Percentiles rank a stretch among this genome's conserved stretches.
phyloP scores from a whole-genome alignment of 2,797 vertebrate genomes.

The Sebastes wilsoni region DNA sequence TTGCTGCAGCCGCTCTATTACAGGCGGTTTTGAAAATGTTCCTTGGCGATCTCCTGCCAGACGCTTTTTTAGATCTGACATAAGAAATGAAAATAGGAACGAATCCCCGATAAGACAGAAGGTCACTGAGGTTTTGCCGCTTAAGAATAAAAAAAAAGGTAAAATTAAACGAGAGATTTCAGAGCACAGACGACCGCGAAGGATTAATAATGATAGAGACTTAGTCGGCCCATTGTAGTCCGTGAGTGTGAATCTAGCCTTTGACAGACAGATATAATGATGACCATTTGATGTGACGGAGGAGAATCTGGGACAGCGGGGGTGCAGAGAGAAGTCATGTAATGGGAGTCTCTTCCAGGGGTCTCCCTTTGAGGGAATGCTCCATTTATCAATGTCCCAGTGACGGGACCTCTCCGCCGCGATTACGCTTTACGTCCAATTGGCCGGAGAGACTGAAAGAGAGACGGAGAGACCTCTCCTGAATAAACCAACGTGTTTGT shows the following conservation, averaged over 20 bases:
- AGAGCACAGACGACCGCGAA: background rate
- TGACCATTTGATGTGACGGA: constrained; percentile 62
- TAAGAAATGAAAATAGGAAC: constrained; percentile 24
- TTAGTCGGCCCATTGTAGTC: constrained; percentile 24
- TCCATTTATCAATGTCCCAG: constrained; percentile 62
- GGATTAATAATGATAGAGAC: constrained; percentile 45
- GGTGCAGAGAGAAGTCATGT: constrained; percentile 46
- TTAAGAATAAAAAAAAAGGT: background rate
- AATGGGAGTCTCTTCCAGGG: constrained; percentile 39
- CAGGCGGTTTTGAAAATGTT: constrained; percentile 2
- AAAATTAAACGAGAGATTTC: background rate
- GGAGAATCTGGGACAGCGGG: constrained; percentile 61
- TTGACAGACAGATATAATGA: constrained; percentile 55
- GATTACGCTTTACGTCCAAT: constrained; percentile 49
- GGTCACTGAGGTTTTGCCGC: background rate
- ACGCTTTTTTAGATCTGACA: constrained; percentile 3
- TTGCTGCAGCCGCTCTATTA: background rate
- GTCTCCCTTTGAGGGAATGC: constrained; percentile 52
- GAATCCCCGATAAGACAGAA: constrained; percentile 6
- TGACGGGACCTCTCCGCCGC: constrained; percentile 39
- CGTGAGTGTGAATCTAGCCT: constrained; percentile 36
- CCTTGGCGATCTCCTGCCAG: constrained; percentile 10
- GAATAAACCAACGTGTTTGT: constrained; percentile 51
- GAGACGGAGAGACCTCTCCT: constrained; percentile 26
- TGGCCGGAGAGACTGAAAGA: constrained; percentile 44